Conservation (phyloP, 2,888 invertebrate genomes). For the Tenthredo mesomela region DNA sequence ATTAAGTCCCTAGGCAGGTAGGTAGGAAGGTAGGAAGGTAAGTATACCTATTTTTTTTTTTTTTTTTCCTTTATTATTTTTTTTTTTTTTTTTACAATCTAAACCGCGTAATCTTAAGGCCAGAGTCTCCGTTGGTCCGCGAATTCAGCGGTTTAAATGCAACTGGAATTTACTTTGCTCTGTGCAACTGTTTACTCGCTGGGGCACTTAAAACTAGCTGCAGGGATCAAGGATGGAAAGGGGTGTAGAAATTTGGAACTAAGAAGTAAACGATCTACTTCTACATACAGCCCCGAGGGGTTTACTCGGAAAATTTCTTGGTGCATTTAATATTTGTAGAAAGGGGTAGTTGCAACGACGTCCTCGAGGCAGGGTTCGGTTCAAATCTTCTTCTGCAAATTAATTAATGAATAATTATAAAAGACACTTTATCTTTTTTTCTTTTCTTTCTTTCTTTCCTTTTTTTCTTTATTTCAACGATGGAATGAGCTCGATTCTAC, state of each 20-base stretch:
- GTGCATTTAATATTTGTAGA: neutral
- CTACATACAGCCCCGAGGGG: neutral
- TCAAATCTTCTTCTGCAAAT: neutral
- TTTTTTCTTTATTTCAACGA: too few relatives aligned
- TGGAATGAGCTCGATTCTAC: neutral
- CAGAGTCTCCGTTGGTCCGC: neutral
- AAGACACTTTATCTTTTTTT: neutral
- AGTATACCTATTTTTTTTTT: too few relatives aligned
- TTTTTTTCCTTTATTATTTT: neutral
- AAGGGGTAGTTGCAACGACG: neutral
- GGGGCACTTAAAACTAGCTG: conserved; percentile 55
- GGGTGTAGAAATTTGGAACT: neutral
- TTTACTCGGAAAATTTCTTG: neutral
- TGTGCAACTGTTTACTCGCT: neutral
- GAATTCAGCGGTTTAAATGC: neutral
- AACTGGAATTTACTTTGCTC: conserved; percentile 7
- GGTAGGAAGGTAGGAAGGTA: too few relatives aligned
- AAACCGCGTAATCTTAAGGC: neutral
- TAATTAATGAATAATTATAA: neutral
- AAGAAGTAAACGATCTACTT: neutral
- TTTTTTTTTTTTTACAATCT: neutral
- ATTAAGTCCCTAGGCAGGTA: neutral
- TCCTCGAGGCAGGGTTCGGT: neutral
- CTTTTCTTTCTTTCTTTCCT: neutral
- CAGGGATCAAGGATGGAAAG: neutral